Conservation (phyloP, 2,113 vertebrate genomes). For the Mandrillus leucophaeus region DNA sequence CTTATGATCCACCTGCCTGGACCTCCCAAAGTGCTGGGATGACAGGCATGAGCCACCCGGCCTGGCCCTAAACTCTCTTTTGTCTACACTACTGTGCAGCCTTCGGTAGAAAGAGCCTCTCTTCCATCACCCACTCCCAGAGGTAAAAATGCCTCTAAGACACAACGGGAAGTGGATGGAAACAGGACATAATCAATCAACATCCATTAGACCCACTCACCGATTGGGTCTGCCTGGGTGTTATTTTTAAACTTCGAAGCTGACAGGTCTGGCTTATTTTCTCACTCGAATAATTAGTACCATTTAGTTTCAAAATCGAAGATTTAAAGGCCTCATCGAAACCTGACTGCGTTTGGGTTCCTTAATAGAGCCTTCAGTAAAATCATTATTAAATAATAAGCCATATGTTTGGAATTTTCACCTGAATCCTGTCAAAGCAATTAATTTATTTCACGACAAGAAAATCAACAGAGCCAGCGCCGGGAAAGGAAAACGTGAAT, state of each 20-base stretch:
- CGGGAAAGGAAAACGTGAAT: accelerated
- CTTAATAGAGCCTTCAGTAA: accelerated
- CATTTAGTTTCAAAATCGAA: too few relatives aligned
- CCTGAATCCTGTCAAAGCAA: not conserved
- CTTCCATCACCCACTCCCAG: not conserved
- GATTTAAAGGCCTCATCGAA: not conserved
- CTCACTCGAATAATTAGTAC: accelerated
- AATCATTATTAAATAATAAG: not conserved
- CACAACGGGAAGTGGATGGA: accelerated
- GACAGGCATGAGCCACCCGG: accelerated
- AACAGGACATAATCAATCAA: too few relatives aligned
- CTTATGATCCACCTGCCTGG: too few relatives aligned
- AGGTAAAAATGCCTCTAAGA: too few relatives aligned
- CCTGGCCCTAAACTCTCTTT: not conserved
- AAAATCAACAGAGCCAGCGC: accelerated
- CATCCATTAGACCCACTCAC: too few relatives aligned
- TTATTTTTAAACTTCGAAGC: not conserved
- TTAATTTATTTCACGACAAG: not conserved
- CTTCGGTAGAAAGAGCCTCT: accelerated
- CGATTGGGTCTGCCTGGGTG: accelerated
- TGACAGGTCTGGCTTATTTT: accelerated
- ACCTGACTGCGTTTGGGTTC: accelerated
- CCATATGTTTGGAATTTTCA: not conserved
- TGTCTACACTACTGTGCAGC: accelerated
- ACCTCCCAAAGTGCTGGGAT: too few relatives aligned